Base-by-base conservation (phyloP, 2,797 vertebrate genomes). In the Myotis daubentonii region DNA sequence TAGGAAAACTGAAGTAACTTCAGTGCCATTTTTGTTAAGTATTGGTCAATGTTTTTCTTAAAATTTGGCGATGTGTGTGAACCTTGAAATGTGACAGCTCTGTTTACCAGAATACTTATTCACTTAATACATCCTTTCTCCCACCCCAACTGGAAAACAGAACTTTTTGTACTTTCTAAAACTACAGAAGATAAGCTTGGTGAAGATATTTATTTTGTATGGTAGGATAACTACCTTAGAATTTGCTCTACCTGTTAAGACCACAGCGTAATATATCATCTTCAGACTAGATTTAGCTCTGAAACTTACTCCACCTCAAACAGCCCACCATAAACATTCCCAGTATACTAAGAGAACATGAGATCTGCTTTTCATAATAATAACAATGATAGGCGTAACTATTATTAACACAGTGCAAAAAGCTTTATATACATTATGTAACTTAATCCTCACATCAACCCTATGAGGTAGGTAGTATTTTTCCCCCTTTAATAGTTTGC, bases 191-290 rank as follows among this genome's bases (percentile, higher is more conserved):
- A 55, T 70, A 75, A 85, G 5, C 30, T 70, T 25, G 11, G 44
- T 20, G 41, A 60, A 94, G 8, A 20, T 51, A 28, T 87, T 83
- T 8, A n/a, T 49, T 87, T 79, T 68, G 5, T 17, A 22, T 3
- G 11, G 25, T 78, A 53, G 65, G 41, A 55, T 44, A 22, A 62
- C 55, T 68, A 44, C 9, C 68, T 71, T 53, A 76, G 28, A 79
- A 49, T 36, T 87, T 57, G 10, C 8, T 51, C 36, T 66, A 1
- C 23, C 22, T 55, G 28, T 68, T 70, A 88, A 57, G 44, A 41
- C 33, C 6, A 11, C 22, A 1, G 3, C 2, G 0, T 53, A 13
- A 17, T 2, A 44, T 19, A 28, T n/a, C 53, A 22, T 57, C 10
- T 65, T 51, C 87, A 41, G 36, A 89, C 15, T 0, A 53, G 19